Conservation (phyloP, 2,113 vertebrate genomes). For the Megaleporinus macrocephalus region DNA sequence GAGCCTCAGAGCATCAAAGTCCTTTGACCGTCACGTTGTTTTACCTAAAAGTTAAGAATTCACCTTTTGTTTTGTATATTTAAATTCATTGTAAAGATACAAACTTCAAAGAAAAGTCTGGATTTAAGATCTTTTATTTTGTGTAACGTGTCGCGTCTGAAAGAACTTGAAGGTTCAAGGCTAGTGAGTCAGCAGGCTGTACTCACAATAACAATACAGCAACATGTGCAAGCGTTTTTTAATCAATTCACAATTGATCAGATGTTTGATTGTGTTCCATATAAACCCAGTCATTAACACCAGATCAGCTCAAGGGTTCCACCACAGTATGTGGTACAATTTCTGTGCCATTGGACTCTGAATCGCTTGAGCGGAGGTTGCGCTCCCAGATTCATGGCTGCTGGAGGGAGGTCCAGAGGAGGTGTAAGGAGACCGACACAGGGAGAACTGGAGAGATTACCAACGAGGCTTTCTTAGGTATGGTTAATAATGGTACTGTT, state of each 20-base stretch:
- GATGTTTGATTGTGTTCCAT: background rate
- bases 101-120: too few relatives aligned
- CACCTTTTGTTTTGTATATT: too few relatives aligned
- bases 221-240: background rate
- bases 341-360: constrained; percentile 11
- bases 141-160: too few relatives aligned
- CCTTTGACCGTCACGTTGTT: too few relatives aligned
- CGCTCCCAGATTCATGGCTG: constrained; percentile 63
- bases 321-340: constrained; percentile 17
- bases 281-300: background rate
- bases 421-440: constrained; percentile 69
- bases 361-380: constrained; percentile 66
- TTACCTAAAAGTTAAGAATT: too few relatives aligned
- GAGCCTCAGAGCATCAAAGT: too few relatives aligned
- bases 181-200: too few relatives aligned
- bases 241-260: background rate
- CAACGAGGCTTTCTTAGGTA: constrained; percentile 72
- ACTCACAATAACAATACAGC: background rate
- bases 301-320: constrained; percentile 13
- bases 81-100: too few relatives aligned
- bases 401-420: constrained; percentile 75
- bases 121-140: too few relatives aligned
- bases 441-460: constrained; percentile 67
- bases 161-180: too few relatives aligned
- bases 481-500: background rate